Evolutionary conservation across 2,113 vertebrate species (phyloP), one percentile per base, ranked within the genome.

Genomic region (Pollimyrus isidori): DNA sequence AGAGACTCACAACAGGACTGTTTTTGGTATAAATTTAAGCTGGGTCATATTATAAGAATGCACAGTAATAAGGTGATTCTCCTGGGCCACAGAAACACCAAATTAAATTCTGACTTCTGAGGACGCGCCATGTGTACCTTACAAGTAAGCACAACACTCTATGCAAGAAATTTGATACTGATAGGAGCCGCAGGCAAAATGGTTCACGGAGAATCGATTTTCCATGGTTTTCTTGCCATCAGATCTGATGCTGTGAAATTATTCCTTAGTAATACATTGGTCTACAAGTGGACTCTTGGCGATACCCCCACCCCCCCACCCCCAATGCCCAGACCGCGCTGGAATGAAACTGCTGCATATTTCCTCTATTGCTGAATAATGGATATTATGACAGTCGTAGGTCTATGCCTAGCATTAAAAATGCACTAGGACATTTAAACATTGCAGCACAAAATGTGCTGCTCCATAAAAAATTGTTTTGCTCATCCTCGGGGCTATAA

Each of bases 211-310:
- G 26, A 53, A 53, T 87, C 48, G 50, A 87, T 53, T 87, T 76
- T 76, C 45, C 45, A 80, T 69, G 65, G 42, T 48, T 35, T 49
- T 76, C 46, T 26, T 9, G n/a, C 45, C 48, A 49, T 49, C 87
- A 76, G 30, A 88, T 88, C 45, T 88, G 58, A 88, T 35, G 45
- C 87, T 49, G 65, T 49, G 23, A 69, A 88, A 88, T 88, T 45
- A 56, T 76, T 76, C 23, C 39, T 88, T 88, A 88, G 56, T 26
- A 87, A 88, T 50, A 50, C 62, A 42, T 45, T 62, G 21, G 23
- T 26, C 13, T 69, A 65, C 62, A 88, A 84, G 39, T 84, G 45
- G 42, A 84, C 45, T 84, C 45, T 46, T 46, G 82, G 35, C 76
- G n/a, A 19, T 73, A 30, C 62, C 9, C 62, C n/a, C 35, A 19